Conservation (phyloP, 1,140 invertebrate species). For the Eueides isabella region DNA sequence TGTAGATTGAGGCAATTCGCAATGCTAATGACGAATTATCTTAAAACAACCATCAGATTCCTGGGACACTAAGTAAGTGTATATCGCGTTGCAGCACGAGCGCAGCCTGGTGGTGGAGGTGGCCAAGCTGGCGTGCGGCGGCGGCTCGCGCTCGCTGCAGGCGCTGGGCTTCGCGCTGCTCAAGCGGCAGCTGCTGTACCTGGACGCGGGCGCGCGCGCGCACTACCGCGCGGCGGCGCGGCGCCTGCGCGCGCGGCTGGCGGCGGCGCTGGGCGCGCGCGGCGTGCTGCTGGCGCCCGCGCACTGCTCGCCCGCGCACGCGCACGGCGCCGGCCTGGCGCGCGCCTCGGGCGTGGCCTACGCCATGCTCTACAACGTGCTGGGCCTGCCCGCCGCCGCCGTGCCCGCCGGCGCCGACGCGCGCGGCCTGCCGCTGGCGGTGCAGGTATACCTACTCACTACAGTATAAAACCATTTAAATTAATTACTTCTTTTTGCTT, state of each 20-base stretch:
- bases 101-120: constrained; percentile 73
- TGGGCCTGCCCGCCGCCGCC: constrained; percentile 89
- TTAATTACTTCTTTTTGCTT: too few relatives aligned
- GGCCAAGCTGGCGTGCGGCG: constrained; percentile 68
- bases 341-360: constrained; percentile 86
- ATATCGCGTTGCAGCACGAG: constrained; percentile 57
- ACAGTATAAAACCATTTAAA: too few relatives aligned
- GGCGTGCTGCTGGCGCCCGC: constrained; percentile 91
- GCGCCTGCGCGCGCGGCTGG: constrained; percentile 83
- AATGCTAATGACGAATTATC: too few relatives aligned
- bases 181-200: constrained; percentile 64
- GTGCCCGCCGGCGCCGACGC: constrained; percentile 86
- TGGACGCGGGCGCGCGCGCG: constrained; percentile 51
- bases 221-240: constrained; percentile 51
- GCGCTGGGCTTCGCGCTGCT: constrained; percentile 68
- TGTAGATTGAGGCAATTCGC: too few relatives aligned
- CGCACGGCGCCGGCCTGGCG: constrained; percentile 84
- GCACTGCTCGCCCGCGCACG: constrained; percentile 85
- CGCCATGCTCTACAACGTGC: constrained; percentile 88
- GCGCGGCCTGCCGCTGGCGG: constrained; percentile 86
- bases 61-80: too few relatives aligned
- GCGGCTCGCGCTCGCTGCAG: constrained; percentile 70
- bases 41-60: too few relatives aligned
- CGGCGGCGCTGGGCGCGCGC: constrained; percentile 81
- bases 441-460: constrained; percentile 83